Evolutionary conservation across 2,888 invertebrate genomes (phyloP).

Genomic region (Synergus laeviventris): DNA sequence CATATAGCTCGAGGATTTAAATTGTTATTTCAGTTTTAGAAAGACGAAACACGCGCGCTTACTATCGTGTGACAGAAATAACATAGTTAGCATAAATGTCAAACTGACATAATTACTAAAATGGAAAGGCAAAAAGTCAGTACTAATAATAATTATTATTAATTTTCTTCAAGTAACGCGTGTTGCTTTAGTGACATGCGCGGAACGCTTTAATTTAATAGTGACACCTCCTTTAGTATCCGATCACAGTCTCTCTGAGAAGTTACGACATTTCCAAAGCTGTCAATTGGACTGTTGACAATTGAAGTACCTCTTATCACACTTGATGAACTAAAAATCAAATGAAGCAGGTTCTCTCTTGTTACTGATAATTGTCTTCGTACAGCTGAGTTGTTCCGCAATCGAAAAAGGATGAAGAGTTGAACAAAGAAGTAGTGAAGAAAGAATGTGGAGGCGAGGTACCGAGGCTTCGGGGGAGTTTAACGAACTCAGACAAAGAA

Average conservation of each 20-base stretch:
- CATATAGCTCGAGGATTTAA: too few species aligned
- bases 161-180: too few species aligned
- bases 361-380: conserved; percentile 9
- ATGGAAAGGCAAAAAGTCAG: too few species aligned
- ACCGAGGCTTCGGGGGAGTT: conserved; percentile 58
- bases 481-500: conserved; percentile 66
- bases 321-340: conserved; percentile 6
- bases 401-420: conserved; percentile 20
- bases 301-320: not conserved
- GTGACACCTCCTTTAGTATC: not conserved
- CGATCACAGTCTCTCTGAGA: not conserved
- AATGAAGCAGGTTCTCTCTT: not conserved
- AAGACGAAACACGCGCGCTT: too few species aligned
- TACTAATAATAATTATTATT: too few species aligned
- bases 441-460: conserved; percentile 42
- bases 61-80: too few species aligned
- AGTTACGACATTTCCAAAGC: not conserved
- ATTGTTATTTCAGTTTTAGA: too few species aligned
- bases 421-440: conserved; percentile 41
- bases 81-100: too few species aligned
- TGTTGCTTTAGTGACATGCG: too few species aligned
- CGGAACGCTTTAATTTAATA: not conserved
- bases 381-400: not conserved
- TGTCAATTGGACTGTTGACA: not conserved
- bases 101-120: too few species aligned